These are phyloP conservation scores for Philereme vetulata DNA, from an alignment of 2,888 invertebrate genomes.

Conservation along the genomic window DNA sequence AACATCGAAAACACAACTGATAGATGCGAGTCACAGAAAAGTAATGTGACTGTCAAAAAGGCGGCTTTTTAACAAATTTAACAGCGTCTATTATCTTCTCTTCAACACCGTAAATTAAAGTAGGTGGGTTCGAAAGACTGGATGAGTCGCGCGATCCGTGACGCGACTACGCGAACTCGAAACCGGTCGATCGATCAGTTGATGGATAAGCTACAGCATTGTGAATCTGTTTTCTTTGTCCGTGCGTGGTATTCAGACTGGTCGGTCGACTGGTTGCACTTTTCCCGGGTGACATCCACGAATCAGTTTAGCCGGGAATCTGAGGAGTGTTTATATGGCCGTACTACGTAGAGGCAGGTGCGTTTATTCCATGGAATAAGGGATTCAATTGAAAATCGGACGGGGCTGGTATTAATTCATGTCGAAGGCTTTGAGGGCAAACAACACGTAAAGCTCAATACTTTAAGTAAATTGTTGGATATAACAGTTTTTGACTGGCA, in stretches of 20 bases:
- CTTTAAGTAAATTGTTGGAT: constrained; percentile 9
- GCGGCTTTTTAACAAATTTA: constrained; percentile 69
- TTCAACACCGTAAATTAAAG: constrained; percentile 79
- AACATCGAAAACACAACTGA: constrained; percentile 18
- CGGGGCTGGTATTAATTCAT: constrained; percentile 54
- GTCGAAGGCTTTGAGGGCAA: constrained; percentile 33
- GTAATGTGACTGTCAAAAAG: constrained; percentile 49
- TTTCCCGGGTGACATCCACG: constrained; percentile 48
- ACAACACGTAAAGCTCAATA: constrained; percentile 15
- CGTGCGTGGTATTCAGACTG: constrained; percentile 51
- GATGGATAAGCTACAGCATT: constrained; percentile 38
- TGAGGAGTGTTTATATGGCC: constrained; percentile 39
- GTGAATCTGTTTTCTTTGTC: constrained; percentile 78
- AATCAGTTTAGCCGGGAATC: constrained; percentile 21
- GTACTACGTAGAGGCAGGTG: constrained; percentile 57
- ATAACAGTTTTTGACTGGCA: constrained; percentile 2
- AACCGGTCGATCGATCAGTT: constrained; percentile 46
- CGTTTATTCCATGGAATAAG: constrained; percentile 54
- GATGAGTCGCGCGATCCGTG: constrained; percentile 54
- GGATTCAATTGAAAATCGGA: constrained; percentile 61
- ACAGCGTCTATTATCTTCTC: constrained; percentile 75
- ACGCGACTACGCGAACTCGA: constrained; percentile 32
- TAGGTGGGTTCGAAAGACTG: constrained; percentile 58
- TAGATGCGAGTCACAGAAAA: constrained; percentile 21
- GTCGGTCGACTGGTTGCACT: constrained; percentile 52